These are phyloP conservation scores for Caerostris extrusa DNA, from an alignment of 1,140 invertebrate species.

Conservation along the genomic window DNA sequence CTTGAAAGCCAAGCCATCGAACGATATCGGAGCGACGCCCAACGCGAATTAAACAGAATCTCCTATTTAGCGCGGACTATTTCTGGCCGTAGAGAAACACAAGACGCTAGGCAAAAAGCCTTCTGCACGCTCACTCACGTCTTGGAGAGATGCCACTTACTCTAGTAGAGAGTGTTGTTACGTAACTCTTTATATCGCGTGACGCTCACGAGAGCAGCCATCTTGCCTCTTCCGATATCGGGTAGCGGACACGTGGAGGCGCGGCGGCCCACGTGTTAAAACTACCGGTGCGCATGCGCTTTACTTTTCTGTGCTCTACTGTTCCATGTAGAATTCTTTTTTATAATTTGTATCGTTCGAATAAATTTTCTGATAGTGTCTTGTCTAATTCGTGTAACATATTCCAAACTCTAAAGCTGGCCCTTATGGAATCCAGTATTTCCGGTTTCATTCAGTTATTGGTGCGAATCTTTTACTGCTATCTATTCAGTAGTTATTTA, in stretches of 20 bases:
- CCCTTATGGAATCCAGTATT: too few relatives aligned
- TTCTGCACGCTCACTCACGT: background rate
- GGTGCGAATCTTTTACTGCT: too few relatives aligned
- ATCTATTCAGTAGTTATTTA: too few relatives aligned
- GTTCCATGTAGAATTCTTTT: too few relatives aligned
- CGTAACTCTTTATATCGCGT: background rate
- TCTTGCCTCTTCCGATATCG: background rate
- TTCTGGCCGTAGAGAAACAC: background rate
- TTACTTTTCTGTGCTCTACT: background rate
- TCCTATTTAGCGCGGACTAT: conserved; percentile 41
- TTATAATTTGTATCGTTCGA: too few relatives aligned
- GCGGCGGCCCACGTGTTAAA: background rate
- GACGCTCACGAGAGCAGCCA: conserved; percentile 10
- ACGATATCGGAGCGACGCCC: background rate
- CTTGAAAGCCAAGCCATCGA: background rate
- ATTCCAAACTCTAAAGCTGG: too few relatives aligned
- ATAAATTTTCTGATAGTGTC: too few relatives aligned
- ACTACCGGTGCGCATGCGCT: background rate
- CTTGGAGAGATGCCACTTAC: conserved; percentile 7
- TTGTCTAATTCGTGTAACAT: too few relatives aligned
- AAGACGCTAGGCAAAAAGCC: background rate
- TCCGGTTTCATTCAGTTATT: too few relatives aligned
- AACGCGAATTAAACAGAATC: background rate
- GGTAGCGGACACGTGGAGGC: background rate
- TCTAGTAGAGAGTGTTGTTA: background rate